These are phyloP conservation scores for Macroglossus sobrinus DNA, from an alignment of 2,113 vertebrate genomes.

Conservation along the genomic window DNA sequence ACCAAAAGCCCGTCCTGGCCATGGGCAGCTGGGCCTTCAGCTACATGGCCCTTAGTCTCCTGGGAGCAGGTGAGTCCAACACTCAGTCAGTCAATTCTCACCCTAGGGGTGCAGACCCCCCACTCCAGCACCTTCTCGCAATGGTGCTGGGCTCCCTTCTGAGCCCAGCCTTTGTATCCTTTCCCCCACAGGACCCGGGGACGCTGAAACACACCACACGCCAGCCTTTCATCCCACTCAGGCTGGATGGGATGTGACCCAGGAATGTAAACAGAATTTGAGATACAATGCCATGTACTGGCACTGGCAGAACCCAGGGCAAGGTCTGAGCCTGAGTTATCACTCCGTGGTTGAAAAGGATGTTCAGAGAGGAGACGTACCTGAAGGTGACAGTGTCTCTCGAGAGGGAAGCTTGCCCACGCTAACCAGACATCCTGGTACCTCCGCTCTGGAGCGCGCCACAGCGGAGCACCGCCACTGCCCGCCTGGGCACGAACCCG, in stretches of 20 bases:
- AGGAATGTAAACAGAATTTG: not conserved
- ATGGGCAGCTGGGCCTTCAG: not conserved
- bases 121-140: rapidly evolving
- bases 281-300: not conserved
- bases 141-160: rapidly evolving
- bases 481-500: not conserved
- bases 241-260: not conserved
- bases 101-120: not conserved
- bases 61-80: not conserved
- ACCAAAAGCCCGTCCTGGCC: not conserved
- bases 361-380: not conserved
- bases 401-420: not conserved
- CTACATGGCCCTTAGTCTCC: not conserved
- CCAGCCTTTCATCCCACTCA: not conserved
- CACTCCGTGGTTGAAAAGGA: not conserved
- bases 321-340: not conserved
- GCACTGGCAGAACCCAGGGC: not conserved
- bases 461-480: rapidly evolving
- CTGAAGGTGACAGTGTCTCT: not conserved
- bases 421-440: not conserved
- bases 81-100: not conserved
- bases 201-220: not conserved
- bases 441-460: not conserved
- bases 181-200: not conserved
- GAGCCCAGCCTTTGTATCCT: not conserved